These are phyloP conservation scores for Pagetopsis macropterus DNA, from an alignment of 2,797 vertebrate genomes.

Conservation along the genomic window DNA sequence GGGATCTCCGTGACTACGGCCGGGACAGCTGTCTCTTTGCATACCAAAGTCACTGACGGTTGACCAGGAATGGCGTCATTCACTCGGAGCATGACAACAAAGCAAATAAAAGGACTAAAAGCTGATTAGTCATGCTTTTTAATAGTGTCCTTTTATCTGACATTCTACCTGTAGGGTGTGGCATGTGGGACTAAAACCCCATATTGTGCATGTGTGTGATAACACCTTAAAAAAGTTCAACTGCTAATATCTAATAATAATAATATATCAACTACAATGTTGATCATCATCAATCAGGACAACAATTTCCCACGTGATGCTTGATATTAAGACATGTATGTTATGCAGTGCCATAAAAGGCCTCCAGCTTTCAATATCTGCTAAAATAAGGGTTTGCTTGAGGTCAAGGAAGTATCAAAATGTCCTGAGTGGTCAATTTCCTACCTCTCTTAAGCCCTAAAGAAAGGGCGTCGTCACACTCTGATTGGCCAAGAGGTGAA, in stretches of 20 bases:
- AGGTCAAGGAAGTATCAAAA: too few relatives aligned
- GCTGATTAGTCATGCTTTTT: neutral
- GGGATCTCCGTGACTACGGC: slow-evolving; percentile 24
- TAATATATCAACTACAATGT: too few relatives aligned
- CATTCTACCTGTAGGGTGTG: neutral
- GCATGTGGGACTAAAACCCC: neutral
- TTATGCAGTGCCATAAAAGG: neutral
- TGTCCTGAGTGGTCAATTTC: too few relatives aligned
- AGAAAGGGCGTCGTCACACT: too few relatives aligned
- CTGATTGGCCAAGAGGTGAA: too few relatives aligned
- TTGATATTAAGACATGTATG: slow-evolving; percentile 1
- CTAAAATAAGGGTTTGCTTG: too few relatives aligned
- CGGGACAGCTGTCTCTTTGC: slow-evolving; percentile 65
- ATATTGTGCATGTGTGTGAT: neutral
- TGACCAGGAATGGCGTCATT: slow-evolving; percentile 59
- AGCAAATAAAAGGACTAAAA: slow-evolving; percentile 50
- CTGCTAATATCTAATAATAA: neutral
- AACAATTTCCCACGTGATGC: neutral
- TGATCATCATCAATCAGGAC: too few relatives aligned
- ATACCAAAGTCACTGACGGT: slow-evolving; percentile 52
- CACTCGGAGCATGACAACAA: slow-evolving; percentile 8
- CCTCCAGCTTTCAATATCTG: too few relatives aligned
- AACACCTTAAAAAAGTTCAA: neutral
- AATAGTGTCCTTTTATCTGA: neutral
- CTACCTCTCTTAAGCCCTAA: too few relatives aligned